Conservation (phyloP, 1,140 invertebrate genomes). For the Galleria mellonella region DNA sequence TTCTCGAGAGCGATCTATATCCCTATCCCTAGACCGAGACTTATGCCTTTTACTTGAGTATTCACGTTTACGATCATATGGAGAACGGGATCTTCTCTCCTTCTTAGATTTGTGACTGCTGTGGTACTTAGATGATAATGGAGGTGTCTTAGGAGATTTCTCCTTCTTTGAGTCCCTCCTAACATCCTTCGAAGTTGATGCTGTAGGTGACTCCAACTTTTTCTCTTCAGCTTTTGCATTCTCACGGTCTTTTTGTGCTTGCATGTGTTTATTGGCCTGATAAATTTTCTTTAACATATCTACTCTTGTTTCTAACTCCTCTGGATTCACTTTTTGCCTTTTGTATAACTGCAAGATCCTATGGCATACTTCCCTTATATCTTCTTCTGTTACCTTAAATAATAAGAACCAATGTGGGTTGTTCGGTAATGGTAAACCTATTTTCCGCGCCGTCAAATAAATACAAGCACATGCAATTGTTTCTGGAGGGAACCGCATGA, state of each 20-base stretch:
- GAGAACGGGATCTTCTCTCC: slow-evolving; percentile 64
- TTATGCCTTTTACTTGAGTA: slow-evolving; percentile 65
- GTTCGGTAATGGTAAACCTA: slow-evolving; percentile 89
- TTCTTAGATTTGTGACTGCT: slow-evolving; percentile 64
- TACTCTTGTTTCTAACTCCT: slow-evolving; percentile 62
- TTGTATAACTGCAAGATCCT: slow-evolving; percentile 91
- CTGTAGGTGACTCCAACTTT: slow-evolving; percentile 47
- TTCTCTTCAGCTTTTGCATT: slow-evolving; percentile 51
- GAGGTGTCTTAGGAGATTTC: slow-evolving; percentile 63
- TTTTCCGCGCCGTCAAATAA: slow-evolving; percentile 92
- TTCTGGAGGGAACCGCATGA: slow-evolving; percentile 96
- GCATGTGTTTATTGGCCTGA: slow-evolving; percentile 64
- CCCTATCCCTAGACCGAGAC: slow-evolving; percentile 56
- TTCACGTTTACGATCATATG: slow-evolving; percentile 66
- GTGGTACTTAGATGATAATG: slow-evolving; percentile 61
- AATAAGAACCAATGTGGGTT: slow-evolving; percentile 92
- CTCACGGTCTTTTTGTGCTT: slow-evolving; percentile 52
- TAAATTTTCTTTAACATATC: slow-evolving; percentile 57
- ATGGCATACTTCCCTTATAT: slow-evolving; percentile 90
- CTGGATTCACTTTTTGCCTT: slow-evolving; percentile 81
- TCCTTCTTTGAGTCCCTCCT: slow-evolving; percentile 58
- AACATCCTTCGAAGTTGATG: slow-evolving; percentile 58
- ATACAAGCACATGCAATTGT: slow-evolving; percentile 99
- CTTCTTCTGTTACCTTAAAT: slow-evolving; percentile 88
- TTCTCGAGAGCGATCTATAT: slow-evolving; percentile 54